A percentile compares a stretch with the other conserved stretches of the same genome.
Evolutionary conservation across 53 echinoderm and acorn worm species (phyloP).

Genomic region (Holothuria leucospilota): DNA sequence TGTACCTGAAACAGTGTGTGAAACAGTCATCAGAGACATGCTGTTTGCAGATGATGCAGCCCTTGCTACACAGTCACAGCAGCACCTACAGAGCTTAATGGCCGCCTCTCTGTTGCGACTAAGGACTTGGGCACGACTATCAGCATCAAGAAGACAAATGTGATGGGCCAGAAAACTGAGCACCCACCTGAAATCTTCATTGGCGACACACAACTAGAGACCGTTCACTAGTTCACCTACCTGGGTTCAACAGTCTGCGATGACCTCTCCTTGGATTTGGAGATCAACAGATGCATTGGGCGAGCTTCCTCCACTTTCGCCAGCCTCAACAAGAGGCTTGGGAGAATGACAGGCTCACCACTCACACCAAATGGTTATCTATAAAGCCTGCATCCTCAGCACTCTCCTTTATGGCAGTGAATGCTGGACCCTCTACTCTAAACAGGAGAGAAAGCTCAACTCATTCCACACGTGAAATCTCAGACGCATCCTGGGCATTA

Average conservation of each 20-base stretch:
- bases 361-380: constrained; percentile 28
- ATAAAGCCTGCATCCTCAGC: constrained; percentile 36
- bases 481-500: neutral
- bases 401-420: constrained; percentile 45
- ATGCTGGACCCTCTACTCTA: constrained; percentile 35
- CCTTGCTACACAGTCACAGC: neutral
- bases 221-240: constrained; percentile 7
- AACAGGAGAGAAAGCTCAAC: constrained; percentile 12
- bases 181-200: neutral
- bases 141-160: constrained; percentile 31
- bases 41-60: constrained; percentile 31
- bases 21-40: neutral
- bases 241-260: neutral
- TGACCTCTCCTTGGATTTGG: neutral
- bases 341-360: constrained; percentile 11
- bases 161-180: constrained; percentile 25
- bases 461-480: neutral
- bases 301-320: neutral
- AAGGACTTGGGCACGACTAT: constrained; percentile 12
- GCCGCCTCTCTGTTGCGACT: neutral
- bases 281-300: neutral
- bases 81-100: constrained; percentile 30
- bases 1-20: too few relatives aligned
- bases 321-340: constrained; percentile 27
- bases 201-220: neutral